phyloP scores from a whole-genome alignment of 2,888 invertebrate genomes.

The Homarus gammarus region DNA sequence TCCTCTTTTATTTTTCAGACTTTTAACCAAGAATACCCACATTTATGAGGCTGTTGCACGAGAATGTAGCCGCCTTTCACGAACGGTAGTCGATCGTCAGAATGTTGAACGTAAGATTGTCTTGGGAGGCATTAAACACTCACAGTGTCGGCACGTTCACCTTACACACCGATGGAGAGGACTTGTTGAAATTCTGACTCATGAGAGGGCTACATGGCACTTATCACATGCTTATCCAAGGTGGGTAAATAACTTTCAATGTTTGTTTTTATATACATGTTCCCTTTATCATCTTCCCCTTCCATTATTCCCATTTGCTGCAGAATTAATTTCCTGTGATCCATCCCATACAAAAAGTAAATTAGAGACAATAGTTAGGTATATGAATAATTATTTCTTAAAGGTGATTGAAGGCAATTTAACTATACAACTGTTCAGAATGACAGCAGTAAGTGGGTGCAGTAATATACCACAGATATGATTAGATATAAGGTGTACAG shows the following conservation, averaged over 20 bases:
- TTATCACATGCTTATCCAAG: constrained; percentile 65
- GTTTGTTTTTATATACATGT: not conserved
- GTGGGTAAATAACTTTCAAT: constrained; percentile 10
- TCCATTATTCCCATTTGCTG: too few species aligned
- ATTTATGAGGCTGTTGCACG: constrained; percentile 56
- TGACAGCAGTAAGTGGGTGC: too few species aligned
- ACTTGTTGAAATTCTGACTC: constrained; percentile 52
- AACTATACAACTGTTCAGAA: too few species aligned
- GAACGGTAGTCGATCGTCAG: constrained; percentile 65
- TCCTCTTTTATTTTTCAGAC: constrained; percentile 16
- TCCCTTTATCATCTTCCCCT: too few species aligned
- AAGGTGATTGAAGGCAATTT: too few species aligned
- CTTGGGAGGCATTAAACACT: constrained; percentile 63
- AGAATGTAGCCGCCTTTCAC: constrained; percentile 67
- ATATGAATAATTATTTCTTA: too few species aligned
- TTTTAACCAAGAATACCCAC: constrained; percentile 54
- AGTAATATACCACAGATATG: too few species aligned
- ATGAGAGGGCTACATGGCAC: constrained; percentile 69
- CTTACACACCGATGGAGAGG: constrained; percentile 69
- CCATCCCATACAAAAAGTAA: too few species aligned
- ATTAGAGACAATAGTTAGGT: too few species aligned
- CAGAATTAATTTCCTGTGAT: too few species aligned
- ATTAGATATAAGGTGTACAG: too few species aligned
- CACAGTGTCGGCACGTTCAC: constrained; percentile 65
- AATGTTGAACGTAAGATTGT: constrained; percentile 64